Evolutionary conservation across 2,113 vertebrate genomes (phyloP), one percentile per base, ranked within the genome.

Genomic region (Callocephalon fimbriatum): DNA sequence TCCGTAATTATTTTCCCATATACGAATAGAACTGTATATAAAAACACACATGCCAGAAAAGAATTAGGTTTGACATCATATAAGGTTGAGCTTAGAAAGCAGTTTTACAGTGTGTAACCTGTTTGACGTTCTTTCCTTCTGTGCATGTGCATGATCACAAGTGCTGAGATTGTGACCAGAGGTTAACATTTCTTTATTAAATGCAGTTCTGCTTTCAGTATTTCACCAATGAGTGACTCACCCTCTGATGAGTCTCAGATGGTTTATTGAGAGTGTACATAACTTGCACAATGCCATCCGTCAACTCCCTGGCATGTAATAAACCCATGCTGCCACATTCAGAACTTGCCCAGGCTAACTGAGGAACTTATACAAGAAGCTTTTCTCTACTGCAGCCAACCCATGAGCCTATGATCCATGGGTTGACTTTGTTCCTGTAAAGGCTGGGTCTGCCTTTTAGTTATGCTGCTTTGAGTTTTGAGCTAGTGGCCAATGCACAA

Each of bases 191-290:
- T 76, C 45, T 85, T 48, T 47, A 13, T 75, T 40, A 61, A 59
- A 44, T 47, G 20, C 20, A 44, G 11, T 40, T 80, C 25, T 68
- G 71, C 10, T 47, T 25, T 18, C 76, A 58, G 9, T 11, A 35
- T 23, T 72, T 53, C 45, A 38, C 53, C 68, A 42, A 14, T 0
- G 2, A 47, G 77, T 40, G 44, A 90, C 88, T 94, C 42, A 66
- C 56, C 70, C 20, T 11, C 65, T 90, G 72, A 61, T 1, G 14
- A 59, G 6, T 35, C 61, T 56, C n/a, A 45, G 40, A 47, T 8
- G 37, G 10, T 3, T 84, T 87, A 58, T 10, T 45, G n/a, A 72
- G 48, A 44, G 54, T 0, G 0, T 37, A 35, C 0, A 2, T 47
- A 62, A 29, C 38, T 77, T 40, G 61, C 42, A 59, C 27, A 15